phyloP scores from a whole-genome alignment of 2,888 invertebrate species.

The Leptura quadrifasciata region DNA sequence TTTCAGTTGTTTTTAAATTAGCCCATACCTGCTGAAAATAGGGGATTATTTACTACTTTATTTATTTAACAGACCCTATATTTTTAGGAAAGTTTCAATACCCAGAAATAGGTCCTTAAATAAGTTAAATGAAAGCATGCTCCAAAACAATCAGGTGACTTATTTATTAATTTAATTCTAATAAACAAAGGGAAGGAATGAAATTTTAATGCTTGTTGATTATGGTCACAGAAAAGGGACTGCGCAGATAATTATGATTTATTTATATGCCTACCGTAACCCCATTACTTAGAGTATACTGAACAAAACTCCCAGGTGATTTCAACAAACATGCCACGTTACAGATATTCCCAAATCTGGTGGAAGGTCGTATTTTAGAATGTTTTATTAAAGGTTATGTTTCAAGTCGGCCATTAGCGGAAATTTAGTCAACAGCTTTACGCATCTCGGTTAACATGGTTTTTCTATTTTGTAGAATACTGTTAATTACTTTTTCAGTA shows the following conservation, averaged over 20 bases:
- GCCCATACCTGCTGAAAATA: too few species aligned
- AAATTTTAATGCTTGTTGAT: slow-evolving; percentile 2
- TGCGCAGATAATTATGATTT: background rate
- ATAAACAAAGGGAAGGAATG: background rate
- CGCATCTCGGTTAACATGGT: too few species aligned
- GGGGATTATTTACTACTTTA: too few species aligned
- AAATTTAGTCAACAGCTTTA: background rate
- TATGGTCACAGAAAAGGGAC: background rate
- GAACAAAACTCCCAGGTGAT: background rate
- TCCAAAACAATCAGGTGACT: too few species aligned
- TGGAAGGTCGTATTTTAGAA: background rate
- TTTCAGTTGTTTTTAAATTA: too few species aligned
- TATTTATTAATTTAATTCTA: background rate
- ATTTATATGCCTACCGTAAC: background rate
- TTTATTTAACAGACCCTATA: too few species aligned
- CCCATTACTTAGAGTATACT: background rate
- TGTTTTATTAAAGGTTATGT: background rate
- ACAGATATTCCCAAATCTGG: slow-evolving; percentile 7
- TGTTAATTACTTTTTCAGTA: too few species aligned
- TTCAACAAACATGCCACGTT: slow-evolving; percentile 2
- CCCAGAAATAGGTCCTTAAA: too few species aligned
- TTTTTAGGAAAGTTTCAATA: too few species aligned
- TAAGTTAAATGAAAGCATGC: too few species aligned
- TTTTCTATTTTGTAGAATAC: too few species aligned
- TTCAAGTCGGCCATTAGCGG: background rate